Base-by-base conservation (phyloP, 2,113 vertebrate genomes). In the Gymnorhina tibicen region DNA sequence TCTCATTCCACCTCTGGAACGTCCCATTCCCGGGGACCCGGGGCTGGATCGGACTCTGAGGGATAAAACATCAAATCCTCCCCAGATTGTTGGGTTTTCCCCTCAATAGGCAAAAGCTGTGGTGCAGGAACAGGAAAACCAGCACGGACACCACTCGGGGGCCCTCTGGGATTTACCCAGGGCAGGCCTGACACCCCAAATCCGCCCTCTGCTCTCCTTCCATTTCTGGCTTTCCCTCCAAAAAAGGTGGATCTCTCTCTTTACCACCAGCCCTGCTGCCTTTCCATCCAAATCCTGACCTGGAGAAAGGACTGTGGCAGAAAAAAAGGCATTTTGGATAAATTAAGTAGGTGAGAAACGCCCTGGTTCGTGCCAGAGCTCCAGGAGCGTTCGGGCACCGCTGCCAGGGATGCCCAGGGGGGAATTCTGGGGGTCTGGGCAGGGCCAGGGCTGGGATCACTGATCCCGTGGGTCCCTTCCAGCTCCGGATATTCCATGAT, bases 341-440 rank as follows among this genome's bases (percentile, higher is more conserved):
- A 21, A 87, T 17, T 2, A 28, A 64, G 16, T 17, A n/a, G 46
- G 32, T 33, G 20, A 49, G 73, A 47, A 81, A 49, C 12, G 22
- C 7, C 12, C 17, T 17, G 60, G 44, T 33, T 53, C 23, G 3
- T 24, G 30, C 15, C 50, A 53, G 59, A 49, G 69, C 70, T 33
- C 49, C 69, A 41, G 69, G 28, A 59, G 21, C 0, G 0, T 42
- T 58, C 11, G 52, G 83, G 1, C 32, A 27, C 0, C 1, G 3
- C 23, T 56, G 0, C 50, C 70, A 58, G 53, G 63, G 32, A 8
- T 39, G 58, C 27, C 5, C 53, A 44, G 41, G 26, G 0, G 69
- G 72, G 62, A 32, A 44, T 76, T 4, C 18, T 24, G 35, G 20
- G 24, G 24, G 19, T 41, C 24, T 49, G 52, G 0, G 70, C 50